A percentile compares a stretch with the other conserved stretches of the same genome.
Evolutionary conservation across 2,797 vertebrate species (phyloP).

Genomic region (Sparus aurata): DNA sequence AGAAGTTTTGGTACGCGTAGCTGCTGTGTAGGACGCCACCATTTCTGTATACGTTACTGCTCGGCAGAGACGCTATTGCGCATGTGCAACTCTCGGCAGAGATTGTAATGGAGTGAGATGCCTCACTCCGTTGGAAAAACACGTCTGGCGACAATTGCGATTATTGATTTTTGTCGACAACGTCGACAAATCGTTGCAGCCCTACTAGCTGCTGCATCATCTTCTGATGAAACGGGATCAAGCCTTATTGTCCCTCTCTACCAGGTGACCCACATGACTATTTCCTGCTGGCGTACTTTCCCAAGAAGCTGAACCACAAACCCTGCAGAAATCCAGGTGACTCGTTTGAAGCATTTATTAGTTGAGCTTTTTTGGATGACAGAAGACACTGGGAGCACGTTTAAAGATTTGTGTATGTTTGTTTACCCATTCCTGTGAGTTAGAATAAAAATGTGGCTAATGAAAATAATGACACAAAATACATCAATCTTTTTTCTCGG

Average conservation of each 20-base stretch:
- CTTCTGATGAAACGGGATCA: background rate
- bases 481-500: no score
- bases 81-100: no score
- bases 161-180: no score
- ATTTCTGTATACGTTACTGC: no score
- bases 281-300: background rate
- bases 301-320: background rate
- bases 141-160: no score
- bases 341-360: background rate
- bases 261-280: background rate
- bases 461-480: background rate
- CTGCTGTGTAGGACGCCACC: no score
- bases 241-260: background rate
- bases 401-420: background rate
- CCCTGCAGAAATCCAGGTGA: background rate
- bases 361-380: background rate
- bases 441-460: background rate
- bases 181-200: no score
- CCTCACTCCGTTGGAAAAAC: no score
- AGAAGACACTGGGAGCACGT: background rate
- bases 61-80: no score
- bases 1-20: no score
- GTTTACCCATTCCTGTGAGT: background rate
- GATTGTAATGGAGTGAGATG: no score
- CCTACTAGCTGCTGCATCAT: constrained; percentile 4